These are phyloP conservation scores for Poeciliopsis retropinna DNA, from an alignment of 2,113 vertebrate genomes.

Conservation along the genomic window DNA sequence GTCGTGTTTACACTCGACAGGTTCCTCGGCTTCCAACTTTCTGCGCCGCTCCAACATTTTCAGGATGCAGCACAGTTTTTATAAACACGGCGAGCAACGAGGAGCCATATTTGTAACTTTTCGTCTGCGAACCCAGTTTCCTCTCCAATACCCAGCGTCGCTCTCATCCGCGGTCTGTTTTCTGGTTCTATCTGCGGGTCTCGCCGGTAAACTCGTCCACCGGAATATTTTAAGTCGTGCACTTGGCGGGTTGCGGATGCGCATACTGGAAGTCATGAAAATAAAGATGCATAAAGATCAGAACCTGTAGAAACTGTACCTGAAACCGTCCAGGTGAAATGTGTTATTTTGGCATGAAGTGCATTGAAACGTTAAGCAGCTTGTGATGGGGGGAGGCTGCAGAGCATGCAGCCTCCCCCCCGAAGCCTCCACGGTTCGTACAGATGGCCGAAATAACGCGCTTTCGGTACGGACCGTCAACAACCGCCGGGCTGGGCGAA, in stretches of 20 bases:
- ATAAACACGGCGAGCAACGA: constrained; percentile 86
- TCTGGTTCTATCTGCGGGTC: background rate
- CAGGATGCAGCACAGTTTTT: constrained; percentile 51
- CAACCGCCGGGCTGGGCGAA: background rate
- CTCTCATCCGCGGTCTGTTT: background rate
- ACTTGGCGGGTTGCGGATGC: constrained; percentile 55
- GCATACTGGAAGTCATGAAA: constrained; percentile 55
- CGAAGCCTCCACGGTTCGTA: constrained; percentile 31
- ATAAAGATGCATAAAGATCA: constrained; percentile 52
- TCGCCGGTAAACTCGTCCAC: background rate
- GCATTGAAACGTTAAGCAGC: background rate
- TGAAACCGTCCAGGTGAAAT: background rate
- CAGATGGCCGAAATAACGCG: constrained; percentile 49
- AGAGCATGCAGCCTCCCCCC: constrained; percentile 17
- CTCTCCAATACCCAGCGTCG: constrained; percentile 1
- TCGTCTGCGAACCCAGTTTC: constrained; percentile 86
- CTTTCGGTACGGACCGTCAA: constrained; percentile 10
- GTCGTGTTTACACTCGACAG: constrained; percentile 22
- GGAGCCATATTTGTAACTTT: constrained; percentile 97
- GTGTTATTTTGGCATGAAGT: constrained; percentile 12
- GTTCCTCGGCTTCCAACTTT: constrained; percentile 57
- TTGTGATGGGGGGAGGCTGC: constrained; percentile 3
- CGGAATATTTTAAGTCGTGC: constrained; percentile 17
- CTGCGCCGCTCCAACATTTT: constrained; percentile 43
- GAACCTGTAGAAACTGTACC: background rate